Evolutionary conservation across 2,888 invertebrate species (phyloP).

Genomic region (Hyposoter didymator): DNA sequence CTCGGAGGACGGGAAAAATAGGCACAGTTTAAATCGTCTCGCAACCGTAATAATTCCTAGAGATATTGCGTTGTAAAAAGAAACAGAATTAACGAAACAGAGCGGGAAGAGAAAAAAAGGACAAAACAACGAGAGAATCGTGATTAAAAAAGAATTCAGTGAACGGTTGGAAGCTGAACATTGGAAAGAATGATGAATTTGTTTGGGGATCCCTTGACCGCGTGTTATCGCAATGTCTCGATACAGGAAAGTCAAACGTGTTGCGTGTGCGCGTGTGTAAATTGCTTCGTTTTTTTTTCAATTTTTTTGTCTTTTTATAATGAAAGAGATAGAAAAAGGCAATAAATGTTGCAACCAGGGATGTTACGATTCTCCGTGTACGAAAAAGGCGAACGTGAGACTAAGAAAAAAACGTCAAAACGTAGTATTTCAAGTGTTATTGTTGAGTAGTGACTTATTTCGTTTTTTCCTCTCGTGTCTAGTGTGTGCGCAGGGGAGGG

Average conservation of each 20-base stretch:
- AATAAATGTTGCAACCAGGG: not conserved
- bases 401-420: conserved; percentile 13
- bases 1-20: conserved; percentile 51
- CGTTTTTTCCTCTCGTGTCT: conserved; percentile 49
- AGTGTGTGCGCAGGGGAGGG: conserved; percentile 48
- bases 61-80: conserved; percentile 70
- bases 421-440: conserved; percentile 41
- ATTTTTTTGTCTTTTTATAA: conserved; percentile 8
- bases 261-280: conserved; percentile 24
- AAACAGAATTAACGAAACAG: conserved; percentile 37
- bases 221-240: conserved; percentile 28
- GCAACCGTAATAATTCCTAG: conserved; percentile 56
- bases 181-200: conserved; percentile 76
- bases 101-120: conserved; percentile 9
- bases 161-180: conserved; percentile 74
- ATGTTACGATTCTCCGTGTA: conserved; percentile 35
- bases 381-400: conserved; percentile 38
- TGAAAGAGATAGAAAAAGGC: conserved; percentile 16
- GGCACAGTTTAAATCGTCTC: conserved; percentile 42
- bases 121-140: conserved; percentile 58
- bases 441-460: conserved; percentile 43
- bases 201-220: conserved; percentile 26
- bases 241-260: conserved; percentile 9
- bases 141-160: conserved; percentile 73
- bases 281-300: not conserved